Base-by-base conservation (phyloP, 2,888 invertebrate genomes). In the Stenolophus ochropezus region DNA sequence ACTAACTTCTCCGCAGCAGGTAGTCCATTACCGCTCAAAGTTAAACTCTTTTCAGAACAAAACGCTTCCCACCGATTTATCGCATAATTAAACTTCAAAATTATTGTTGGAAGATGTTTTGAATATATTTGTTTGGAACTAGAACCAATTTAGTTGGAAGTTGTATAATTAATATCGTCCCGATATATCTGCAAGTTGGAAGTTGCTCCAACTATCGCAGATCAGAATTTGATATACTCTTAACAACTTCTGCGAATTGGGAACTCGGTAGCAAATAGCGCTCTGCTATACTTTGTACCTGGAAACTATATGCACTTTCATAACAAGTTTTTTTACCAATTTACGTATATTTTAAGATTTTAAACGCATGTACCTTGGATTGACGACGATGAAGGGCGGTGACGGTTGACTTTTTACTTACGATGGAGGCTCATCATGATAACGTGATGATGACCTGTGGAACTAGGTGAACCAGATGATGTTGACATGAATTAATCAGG, bases 51-150 rank as follows among this genome's bases (percentile, higher is more conserved):
- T 61, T 25, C 14, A 25, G 25, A 61, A 51, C 14, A 61, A 58
- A 58, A 25, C 21, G n/a, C 61, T 5, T n/a, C 23, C 23, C 14
- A 61, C 14, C n/a, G 25, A 61, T 61, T 61, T 23, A 23, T 61
- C 25, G 25, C 4, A 25, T 61, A 23, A 61, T 61, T 23, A 61
- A 23, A 61, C 27, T 61, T 61, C 1, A n/a, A 23, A 20, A 61
- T 25, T 23, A 14, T 61, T 25, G 25, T 56, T 8, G 18, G 56
- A 56, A 20, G 21, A 56, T 56, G 56, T 61, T 61, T 61, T 61
- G 61, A 61, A 61, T 61, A 61, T 61, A 61, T 61, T 61, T 61
- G 61, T 25, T 61, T 14, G n/a, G n/a, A 61, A 58, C 25, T 58
- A 58, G 6, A 58, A 25, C 61, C 23, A 61, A 61, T 25, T 61